Evolutionary conservation across 2,888 invertebrate species (phyloP), one percentile per base, ranked within the genome.

Genomic region (Blastobasis adustella): DNA sequence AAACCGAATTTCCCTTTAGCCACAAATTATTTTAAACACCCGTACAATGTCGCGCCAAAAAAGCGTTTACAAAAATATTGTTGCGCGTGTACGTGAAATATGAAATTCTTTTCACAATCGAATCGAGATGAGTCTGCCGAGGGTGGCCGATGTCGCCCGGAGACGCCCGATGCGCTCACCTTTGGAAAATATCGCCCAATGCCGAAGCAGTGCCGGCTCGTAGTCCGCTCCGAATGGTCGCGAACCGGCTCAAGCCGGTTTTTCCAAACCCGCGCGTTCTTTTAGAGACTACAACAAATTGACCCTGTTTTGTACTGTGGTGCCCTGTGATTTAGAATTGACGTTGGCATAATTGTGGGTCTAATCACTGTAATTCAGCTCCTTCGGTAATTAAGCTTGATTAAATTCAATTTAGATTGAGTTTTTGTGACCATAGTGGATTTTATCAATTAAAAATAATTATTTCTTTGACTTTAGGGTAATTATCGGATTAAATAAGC

Each of bases 101-200:
- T 79, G 71, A 81, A 78, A 78, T 81, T 79, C 69, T 78, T 80
- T 65, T 76, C 71, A 79, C 77, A 82, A 82, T 82, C 79, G 82
- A 82, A 83, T 76, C 71, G 75, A 79, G 83, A 84, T 82, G 82
- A 79, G 73, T 69, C 61, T 58, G 54, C 73, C 85, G 84, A 81
- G 65, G 62, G 64, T 56, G 56, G 60, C 77, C 87, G 85, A 84
- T 62, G 59, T 58, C 54, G 43, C 63, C 78, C 87, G 87, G 81
- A 73, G 58, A 60, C 60, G 62, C 61, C 70, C 84, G 86, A 82
- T 69, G 70, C 79, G 76, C 85, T 85, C 83, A 87, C 87, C 87
- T 87, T 85, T 84, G 67, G 73, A 82, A 79, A 79, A 79, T 75
- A 76, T 69, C 77, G 73, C 69, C 85, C 82, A 83, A 85, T 82